Conservation (phyloP, 2,113 vertebrate species). For the Casuarius casuarius region DNA sequence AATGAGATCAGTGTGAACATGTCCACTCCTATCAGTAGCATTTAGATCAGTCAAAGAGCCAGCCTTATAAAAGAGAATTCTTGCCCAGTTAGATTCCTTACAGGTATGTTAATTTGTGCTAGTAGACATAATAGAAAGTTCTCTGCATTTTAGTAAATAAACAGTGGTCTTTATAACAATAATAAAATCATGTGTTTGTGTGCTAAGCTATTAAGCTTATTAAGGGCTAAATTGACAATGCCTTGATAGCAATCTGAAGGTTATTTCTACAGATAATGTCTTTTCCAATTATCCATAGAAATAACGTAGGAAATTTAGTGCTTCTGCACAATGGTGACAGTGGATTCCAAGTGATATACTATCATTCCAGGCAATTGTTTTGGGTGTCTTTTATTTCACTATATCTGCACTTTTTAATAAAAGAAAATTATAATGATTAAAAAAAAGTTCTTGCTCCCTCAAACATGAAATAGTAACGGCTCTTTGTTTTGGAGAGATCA, state of each 20-base stretch:
- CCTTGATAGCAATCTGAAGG: background rate
- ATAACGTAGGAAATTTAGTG: background rate
- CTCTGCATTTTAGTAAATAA: background rate
- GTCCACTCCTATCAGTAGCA: background rate
- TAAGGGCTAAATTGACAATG: background rate
- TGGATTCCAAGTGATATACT: background rate
- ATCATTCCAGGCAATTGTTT: background rate
- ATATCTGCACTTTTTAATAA: background rate
- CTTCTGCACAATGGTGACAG: background rate
- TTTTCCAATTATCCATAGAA: conserved; percentile 6
- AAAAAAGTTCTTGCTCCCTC: background rate
- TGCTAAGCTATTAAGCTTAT: background rate
- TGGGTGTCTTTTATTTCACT: background rate
- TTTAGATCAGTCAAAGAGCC: background rate
- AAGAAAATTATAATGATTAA: background rate
- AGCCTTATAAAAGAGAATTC: background rate
- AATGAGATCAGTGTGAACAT: background rate
- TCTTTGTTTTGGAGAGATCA: background rate
- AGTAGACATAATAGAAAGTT: background rate
- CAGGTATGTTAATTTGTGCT: background rate
- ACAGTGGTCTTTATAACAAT: background rate
- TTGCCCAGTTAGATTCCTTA: background rate
- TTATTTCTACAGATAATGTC: background rate
- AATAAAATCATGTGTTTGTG: background rate
- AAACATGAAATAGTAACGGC: background rate